Evolutionary conservation across 2,888 invertebrate species (phyloP).

Genomic region (Isotomurus palustris): DNA sequence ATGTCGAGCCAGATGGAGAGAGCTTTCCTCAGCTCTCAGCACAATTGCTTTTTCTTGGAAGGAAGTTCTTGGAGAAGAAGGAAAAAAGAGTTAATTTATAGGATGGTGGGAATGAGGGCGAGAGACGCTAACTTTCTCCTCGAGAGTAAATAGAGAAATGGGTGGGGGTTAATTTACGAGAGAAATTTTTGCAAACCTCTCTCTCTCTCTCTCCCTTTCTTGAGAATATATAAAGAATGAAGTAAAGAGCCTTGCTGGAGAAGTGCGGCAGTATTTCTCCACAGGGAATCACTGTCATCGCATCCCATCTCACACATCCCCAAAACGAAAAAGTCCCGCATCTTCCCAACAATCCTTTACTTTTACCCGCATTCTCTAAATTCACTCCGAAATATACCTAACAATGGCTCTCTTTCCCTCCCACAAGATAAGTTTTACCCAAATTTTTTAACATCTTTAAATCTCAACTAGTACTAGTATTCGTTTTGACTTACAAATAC

Average conservation of each 20-base stretch:
- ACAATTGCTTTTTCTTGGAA: background rate
- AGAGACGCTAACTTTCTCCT: background rate
- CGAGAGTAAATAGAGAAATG: conserved; percentile 2
- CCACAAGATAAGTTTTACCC: no score
- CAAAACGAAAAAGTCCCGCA: background rate
- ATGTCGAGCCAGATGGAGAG: background rate
- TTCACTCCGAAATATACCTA: no score
- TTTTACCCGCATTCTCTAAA: no score
- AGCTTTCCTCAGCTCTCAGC: background rate
- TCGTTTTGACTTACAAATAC: no score
- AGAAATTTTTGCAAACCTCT: conserved; percentile 35
- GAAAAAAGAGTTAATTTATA: conserved; percentile 23
- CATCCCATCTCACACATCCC: conserved; percentile 18
- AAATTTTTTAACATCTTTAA: no score
- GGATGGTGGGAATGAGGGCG: conserved; percentile 31
- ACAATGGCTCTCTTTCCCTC: no score
- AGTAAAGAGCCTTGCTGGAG: conserved; percentile 2
- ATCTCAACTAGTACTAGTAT: no score
- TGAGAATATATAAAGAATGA: background rate
- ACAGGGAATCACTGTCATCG: conserved; percentile 33
- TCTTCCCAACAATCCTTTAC: no score
- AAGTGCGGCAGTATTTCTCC: conserved; percentile 35
- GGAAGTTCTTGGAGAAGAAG: background rate
- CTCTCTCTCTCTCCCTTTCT: background rate
- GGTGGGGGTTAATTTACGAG: conserved; percentile 28